Percentiles rank a stretch among this genome's conserved stretches.
These are phyloP conservation scores for Plutomurus gul DNA, from an alignment of 1,140 invertebrate species.

Conservation along the genomic window DNA sequence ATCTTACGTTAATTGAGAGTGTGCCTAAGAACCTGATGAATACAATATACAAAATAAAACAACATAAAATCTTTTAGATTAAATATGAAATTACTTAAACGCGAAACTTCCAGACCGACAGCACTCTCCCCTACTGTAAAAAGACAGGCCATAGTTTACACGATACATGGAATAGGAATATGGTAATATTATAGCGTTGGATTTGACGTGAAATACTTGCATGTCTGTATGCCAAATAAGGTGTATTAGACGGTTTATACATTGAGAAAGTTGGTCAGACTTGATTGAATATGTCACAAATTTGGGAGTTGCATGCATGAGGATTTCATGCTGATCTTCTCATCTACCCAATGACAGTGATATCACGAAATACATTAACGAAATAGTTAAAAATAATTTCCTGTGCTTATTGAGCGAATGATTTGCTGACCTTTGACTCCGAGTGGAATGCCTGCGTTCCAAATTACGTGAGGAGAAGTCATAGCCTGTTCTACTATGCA, in stretches of 20 bases:
- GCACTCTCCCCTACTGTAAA: too few relatives aligned
- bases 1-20: too few relatives aligned
- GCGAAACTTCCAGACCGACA: too few relatives aligned
- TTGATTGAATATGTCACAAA: conserved; percentile 49
- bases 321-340: conserved; percentile 51
- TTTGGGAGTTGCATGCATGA: conserved; percentile 41
- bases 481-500: too few relatives aligned
- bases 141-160: too few relatives aligned
- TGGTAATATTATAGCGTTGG: too few relatives aligned
- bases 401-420: not conserved
- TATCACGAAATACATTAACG: conserved; percentile 50
- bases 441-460: not conserved
- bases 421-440: conserved; percentile 37
- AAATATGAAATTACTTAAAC: too few relatives aligned
- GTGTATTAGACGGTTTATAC: too few relatives aligned
- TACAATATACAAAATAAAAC: too few relatives aligned
- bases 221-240: not conserved
- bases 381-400: conserved; percentile 46
- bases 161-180: too few relatives aligned
- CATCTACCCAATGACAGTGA: conserved; percentile 50
- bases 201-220: not conserved
- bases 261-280: conserved; percentile 1
- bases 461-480: conserved; percentile 18
- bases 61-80: too few relatives aligned
- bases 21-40: too few relatives aligned